Base-by-base conservation (phyloP, 1,140 invertebrate species). In the Zophobas atratus region DNA sequence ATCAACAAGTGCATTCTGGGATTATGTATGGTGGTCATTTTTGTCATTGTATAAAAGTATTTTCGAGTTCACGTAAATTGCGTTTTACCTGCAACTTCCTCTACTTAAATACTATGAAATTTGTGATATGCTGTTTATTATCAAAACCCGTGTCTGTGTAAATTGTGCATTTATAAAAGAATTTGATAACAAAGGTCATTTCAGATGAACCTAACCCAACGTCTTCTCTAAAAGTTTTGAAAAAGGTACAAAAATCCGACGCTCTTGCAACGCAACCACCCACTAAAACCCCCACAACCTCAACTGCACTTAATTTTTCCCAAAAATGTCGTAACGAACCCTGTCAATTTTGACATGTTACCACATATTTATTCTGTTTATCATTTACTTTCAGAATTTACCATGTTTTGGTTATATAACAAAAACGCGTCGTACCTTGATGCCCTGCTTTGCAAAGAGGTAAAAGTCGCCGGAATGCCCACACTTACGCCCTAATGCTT, bases 381-480 rank as follows among this genome's bases (percentile, higher is more conserved):
- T 73, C 8, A 43, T 48, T 32, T 41, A n/a, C 48, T 75, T 75
- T 20, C 53, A 75, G 72, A 57, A 76, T 57, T 77, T 35, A 91
- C 84, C 83, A 95, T 95, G 94, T 95, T 94, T 91, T 95, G 94
- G 94, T 91, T 93, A 85, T 92, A 92, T 86, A 93, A 93, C 88
- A 90, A 92, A 85, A 87, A 91, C 83, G 90, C 92, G 81, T 92
- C 91, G 70, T 91, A 92, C 71, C 91, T 95, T 82, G 94, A 94
- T 82, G 90, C 91, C 81, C 86, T 94, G 57, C 89, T 95, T 78
- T 91, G 91, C 82, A 93, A 94, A 87, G 91, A 94, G 89, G 94
- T 93, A 88, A 89, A 55, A 38, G 1, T 33, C 1, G 33, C 33
- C 55, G 43, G 8, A 33, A 48, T 72, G 1, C 8, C 35, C 8